These are phyloP conservation scores for Benthosema pterotum DNA, from an alignment of 2,797 vertebrate species.

Conservation along the genomic window DNA sequence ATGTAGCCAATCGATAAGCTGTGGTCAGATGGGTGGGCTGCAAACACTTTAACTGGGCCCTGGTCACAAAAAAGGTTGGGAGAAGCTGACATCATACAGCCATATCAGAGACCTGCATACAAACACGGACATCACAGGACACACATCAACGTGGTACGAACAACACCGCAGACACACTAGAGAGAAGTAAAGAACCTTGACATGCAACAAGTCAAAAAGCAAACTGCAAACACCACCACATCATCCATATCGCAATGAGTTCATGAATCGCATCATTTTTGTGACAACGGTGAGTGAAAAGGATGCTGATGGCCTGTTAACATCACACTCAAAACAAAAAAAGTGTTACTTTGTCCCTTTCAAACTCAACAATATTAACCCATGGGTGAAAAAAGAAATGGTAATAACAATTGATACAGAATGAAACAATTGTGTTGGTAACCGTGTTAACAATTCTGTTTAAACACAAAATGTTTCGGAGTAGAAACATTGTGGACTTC, in stretches of 20 bases:
- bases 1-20: too few relatives aligned
- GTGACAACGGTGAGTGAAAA: conserved; percentile 44
- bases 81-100: conserved; percentile 8
- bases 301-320: conserved; percentile 36
- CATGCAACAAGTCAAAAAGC: conserved; percentile 68
- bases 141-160: conserved; percentile 29
- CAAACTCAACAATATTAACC: not conserved
- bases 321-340: too few relatives aligned
- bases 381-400: not conserved
- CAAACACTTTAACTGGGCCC: too few relatives aligned
- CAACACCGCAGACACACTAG: not conserved
- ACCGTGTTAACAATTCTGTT: conserved; percentile 10
- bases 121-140: conserved; percentile 15
- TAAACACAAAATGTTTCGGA: conserved; percentile 45
- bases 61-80: not conserved
- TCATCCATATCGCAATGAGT: conserved; percentile 44
- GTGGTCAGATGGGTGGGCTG: too few relatives aligned
- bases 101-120: conserved; percentile 15
- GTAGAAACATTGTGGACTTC: conserved; percentile 54
- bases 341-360: not conserved
- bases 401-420: conserved; percentile 7
- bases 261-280: conserved; percentile 41
- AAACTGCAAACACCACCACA: conserved; percentile 38
- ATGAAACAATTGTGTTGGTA: conserved; percentile 36
- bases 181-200: conserved; percentile 29